Evolutionary conservation across 2,113 vertebrate genomes (phyloP).

Genomic region (Macheiramphus alcinus): DNA sequence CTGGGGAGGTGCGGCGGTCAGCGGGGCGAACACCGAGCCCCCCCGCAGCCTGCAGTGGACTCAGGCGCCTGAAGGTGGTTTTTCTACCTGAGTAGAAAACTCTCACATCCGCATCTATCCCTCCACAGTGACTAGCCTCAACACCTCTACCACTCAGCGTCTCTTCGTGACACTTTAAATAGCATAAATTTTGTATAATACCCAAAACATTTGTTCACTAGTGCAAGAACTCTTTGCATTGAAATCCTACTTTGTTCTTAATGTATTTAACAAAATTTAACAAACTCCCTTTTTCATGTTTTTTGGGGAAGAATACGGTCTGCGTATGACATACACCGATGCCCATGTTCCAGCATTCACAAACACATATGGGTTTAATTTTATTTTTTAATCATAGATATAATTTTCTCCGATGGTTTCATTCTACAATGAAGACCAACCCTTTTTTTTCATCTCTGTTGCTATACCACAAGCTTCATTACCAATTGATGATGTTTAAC

Average conservation of each 20-base stretch:
- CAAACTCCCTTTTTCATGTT: not conserved
- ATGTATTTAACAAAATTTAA: not conserved
- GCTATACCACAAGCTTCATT: conserved; percentile 50
- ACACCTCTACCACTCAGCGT: too few relatives aligned
- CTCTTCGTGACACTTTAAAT: not conserved
- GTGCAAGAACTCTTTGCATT: not conserved
- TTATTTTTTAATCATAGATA: not conserved
- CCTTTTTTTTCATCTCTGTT: not conserved
- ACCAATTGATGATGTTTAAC: conserved; percentile 68
- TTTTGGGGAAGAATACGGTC: not conserved
- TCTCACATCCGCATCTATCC: not conserved
- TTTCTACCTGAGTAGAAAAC: not conserved
- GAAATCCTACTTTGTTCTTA: not conserved
- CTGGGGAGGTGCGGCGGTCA: not conserved
- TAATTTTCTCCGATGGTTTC: not conserved
- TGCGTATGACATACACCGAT: not conserved
- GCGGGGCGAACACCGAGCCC: fast-evolving
- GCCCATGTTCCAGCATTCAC: not conserved
- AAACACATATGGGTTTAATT: not conserved
- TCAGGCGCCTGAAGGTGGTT: not conserved
- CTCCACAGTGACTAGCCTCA: not conserved
- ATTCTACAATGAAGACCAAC: not conserved
- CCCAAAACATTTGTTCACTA: not conserved
- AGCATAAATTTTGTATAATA: not conserved
- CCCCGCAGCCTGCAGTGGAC: not conserved